Conservation (phyloP, 2,113 vertebrate species). For the Pagrus major region DNA sequence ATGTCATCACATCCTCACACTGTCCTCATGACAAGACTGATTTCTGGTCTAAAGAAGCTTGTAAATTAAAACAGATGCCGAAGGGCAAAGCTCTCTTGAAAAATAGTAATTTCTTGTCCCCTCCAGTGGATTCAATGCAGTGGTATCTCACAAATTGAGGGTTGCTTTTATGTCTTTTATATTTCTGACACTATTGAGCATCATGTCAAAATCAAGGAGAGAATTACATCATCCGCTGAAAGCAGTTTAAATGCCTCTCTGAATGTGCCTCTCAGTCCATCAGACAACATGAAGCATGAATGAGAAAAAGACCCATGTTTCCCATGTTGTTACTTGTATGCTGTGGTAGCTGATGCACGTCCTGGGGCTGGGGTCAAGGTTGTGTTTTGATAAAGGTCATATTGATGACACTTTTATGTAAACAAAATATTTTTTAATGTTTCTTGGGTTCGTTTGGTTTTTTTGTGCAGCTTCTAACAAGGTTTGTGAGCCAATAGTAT, state of each 20-base stretch:
- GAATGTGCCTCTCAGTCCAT: not conserved
- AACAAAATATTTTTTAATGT: too few relatives aligned
- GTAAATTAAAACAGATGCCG: constrained; percentile 3
- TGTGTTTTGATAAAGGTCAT: not conserved
- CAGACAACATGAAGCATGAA: not conserved
- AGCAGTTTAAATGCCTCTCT: not conserved
- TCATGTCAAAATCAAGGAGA: not conserved
- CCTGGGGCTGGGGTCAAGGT: not conserved
- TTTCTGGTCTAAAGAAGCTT: not conserved
- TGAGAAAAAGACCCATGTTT: not conserved
- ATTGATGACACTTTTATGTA: too few relatives aligned
- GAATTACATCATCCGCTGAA: not conserved
- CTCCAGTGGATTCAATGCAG: not conserved
- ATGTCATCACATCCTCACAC: too few relatives aligned
- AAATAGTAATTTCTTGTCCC: not conserved
- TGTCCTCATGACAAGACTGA: not conserved
- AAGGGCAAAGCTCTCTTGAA: not conserved
- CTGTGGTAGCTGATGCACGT: not conserved
- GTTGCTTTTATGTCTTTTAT: not conserved
- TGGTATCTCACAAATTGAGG: not conserved
- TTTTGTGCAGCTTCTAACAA: too few relatives aligned
- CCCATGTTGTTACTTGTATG: not conserved
- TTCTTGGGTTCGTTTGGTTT: too few relatives aligned
- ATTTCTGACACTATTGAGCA: not conserved
- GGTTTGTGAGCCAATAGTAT: too few relatives aligned